phyloP scores from a whole-genome alignment of 2,888 invertebrate genomes.

The Drosophila mettleri region DNA sequence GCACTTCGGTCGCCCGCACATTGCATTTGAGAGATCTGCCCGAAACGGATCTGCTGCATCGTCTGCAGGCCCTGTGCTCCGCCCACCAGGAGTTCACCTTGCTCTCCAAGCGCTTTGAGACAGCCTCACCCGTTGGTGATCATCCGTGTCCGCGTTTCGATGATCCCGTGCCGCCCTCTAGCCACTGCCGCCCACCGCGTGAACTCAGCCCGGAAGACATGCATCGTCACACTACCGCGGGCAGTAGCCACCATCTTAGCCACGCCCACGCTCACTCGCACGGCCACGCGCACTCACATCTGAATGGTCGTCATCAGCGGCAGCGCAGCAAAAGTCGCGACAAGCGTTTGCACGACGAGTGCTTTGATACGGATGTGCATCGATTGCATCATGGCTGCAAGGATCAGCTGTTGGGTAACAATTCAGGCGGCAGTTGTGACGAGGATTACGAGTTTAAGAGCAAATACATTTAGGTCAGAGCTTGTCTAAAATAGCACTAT shows the following conservation, averaged over 20 bases:
- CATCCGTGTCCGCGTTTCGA: constrained; percentile 84
- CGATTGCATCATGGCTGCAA: constrained; percentile 74
- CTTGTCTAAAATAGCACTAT: background rate
- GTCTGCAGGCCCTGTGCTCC: constrained; percentile 93
- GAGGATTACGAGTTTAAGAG: constrained; percentile 82
- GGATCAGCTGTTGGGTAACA: constrained; percentile 61
- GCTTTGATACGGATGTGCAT: constrained; percentile 72
- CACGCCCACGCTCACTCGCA: constrained; percentile 27
- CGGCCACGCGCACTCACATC: constrained; percentile 23
- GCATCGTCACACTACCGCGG: constrained; percentile 5
- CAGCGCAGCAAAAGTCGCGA: constrained; percentile 77
- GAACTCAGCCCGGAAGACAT: constrained; percentile 64
- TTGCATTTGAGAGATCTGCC: constrained; percentile 90
- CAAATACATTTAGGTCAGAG: constrained; percentile 70
- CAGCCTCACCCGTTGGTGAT: constrained; percentile 84
- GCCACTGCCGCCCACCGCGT: constrained; percentile 82
- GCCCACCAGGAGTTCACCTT: constrained; percentile 95
- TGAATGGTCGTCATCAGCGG: constrained; percentile 47
- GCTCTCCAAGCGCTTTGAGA: constrained; percentile 91
- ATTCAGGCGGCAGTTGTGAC: constrained; percentile 72
- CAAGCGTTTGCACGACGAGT: constrained; percentile 75
- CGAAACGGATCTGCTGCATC: constrained; percentile 91
- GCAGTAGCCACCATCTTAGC: constrained; percentile 35
- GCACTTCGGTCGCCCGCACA: constrained; percentile 90
- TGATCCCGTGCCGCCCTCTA: constrained; percentile 81